These are phyloP conservation scores for Monochamus alternatus DNA, from an alignment of 2,888 invertebrate genomes.

Conservation along the genomic window DNA sequence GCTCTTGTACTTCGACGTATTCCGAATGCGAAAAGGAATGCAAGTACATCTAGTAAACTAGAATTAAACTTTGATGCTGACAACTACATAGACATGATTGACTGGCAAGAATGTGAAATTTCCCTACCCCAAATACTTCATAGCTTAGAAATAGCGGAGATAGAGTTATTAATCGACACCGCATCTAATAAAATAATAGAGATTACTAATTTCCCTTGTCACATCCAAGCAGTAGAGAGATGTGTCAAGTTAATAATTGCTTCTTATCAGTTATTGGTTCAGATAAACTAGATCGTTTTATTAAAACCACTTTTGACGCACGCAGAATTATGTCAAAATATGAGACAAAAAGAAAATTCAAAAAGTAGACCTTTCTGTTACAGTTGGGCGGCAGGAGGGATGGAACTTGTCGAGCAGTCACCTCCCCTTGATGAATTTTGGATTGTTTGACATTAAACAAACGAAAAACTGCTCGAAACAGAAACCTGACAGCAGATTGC, in stretches of 20 bases:
- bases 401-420: too few relatives aligned
- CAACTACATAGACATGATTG: slow-evolving; percentile 48
- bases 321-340: background rate
- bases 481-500: too few relatives aligned
- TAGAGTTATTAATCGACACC: slow-evolving; percentile 4
- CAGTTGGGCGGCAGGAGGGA: too few relatives aligned
- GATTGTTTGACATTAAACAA: too few relatives aligned
- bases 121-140: slow-evolving; percentile 35
- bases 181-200: slow-evolving; percentile 16
- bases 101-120: slow-evolving; percentile 50
- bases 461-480: too few relatives aligned
- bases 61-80: slow-evolving; percentile 48
- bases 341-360: too few relatives aligned
- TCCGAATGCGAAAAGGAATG: slow-evolving; percentile 23
- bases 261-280: slow-evolving; percentile 34
- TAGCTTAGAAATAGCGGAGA: background rate
- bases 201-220: slow-evolving; percentile 25
- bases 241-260: slow-evolving; percentile 30
- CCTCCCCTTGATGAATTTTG: too few relatives aligned
- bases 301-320: background rate
- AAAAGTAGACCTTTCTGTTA: too few relatives aligned
- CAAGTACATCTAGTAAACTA: slow-evolving; percentile 34
- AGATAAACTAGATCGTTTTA: slow-evolving; percentile 32
- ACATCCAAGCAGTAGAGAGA: too few relatives aligned
- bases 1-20: slow-evolving; percentile 18